Evolutionary conservation across 2,797 vertebrate genomes (phyloP).

Genomic region (Astyanax mexicanus): DNA sequence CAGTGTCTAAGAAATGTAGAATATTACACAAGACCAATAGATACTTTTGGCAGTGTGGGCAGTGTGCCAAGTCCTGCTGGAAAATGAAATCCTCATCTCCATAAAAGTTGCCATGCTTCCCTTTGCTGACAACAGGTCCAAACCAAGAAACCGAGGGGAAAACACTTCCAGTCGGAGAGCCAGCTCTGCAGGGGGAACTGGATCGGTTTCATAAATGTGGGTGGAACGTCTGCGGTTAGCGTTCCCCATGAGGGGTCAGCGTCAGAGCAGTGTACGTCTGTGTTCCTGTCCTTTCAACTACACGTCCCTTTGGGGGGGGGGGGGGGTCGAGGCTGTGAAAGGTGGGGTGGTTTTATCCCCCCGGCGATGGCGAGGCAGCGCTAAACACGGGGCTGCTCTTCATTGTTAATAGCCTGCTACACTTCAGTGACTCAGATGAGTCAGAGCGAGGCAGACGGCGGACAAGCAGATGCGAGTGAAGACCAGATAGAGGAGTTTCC

Average conservation of each 20-base stretch:
- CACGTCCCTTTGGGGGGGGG: neutral
- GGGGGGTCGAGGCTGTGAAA: neutral
- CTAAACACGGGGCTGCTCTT: constrained; percentile 16
- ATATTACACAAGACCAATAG: too few relatives aligned
- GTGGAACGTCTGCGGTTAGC: too few relatives aligned
- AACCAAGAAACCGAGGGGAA: too few relatives aligned
- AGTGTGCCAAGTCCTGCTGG: too few relatives aligned
- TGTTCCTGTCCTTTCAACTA: neutral
- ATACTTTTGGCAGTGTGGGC: too few relatives aligned
- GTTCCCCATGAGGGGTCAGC: neutral
- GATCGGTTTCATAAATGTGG: too few relatives aligned
- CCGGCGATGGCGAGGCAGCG: neutral
- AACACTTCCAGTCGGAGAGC: too few relatives aligned
- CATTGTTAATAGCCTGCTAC: constrained; percentile 26
- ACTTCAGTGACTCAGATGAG: constrained; percentile 19
- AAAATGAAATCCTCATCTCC: too few relatives aligned
- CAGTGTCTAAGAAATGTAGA: too few relatives aligned
- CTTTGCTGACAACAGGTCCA: too few relatives aligned
- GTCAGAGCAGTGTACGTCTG: neutral
- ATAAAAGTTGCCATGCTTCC: too few relatives aligned
- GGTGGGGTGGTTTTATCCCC: neutral
- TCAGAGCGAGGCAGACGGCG: neutral
- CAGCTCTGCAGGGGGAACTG: too few relatives aligned
- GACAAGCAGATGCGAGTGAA: constrained; percentile 19
- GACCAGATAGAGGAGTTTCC: constrained; percentile 23